Percentiles rank a stretch among this genome's conserved stretches.
Conservation (phyloP, 53 echinoderm and acorn worm genomes). For the Mesocentrotus franciscanus region DNA sequence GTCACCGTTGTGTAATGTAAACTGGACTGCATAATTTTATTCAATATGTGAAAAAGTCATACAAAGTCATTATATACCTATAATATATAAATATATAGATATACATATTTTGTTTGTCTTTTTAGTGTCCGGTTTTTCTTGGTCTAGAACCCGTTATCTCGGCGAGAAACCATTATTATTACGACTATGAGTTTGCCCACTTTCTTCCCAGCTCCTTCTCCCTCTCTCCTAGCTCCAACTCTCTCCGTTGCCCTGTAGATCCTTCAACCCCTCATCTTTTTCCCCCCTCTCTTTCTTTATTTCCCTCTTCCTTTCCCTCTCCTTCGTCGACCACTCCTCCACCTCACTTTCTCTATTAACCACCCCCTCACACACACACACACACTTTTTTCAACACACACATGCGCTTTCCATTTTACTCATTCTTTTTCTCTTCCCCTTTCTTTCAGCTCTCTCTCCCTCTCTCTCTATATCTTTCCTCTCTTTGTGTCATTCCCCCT, state of each 20-base stretch:
- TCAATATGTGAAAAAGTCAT: no score
- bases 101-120: no score
- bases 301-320: background rate
- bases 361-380: background rate
- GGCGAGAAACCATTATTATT: no score
- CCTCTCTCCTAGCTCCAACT: background rate
- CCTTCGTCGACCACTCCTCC: background rate
- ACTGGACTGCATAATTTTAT: no score
- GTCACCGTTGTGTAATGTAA: no score
- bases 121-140: no score
- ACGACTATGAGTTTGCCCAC: no score
- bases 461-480: background rate
- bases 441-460: background rate
- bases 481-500: no score
- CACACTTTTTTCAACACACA: no score
- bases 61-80: no score
- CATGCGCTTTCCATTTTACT: background rate
- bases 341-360: background rate
- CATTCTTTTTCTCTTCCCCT: background rate
- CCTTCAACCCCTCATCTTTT: background rate
- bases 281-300: background rate
- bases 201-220: background rate
- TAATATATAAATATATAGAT: no score
- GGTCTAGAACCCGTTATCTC: no score
- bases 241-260: background rate